These are phyloP conservation scores for Spondyliosoma cantharus DNA, from an alignment of 2,797 vertebrate genomes.

Conservation along the genomic window DNA sequence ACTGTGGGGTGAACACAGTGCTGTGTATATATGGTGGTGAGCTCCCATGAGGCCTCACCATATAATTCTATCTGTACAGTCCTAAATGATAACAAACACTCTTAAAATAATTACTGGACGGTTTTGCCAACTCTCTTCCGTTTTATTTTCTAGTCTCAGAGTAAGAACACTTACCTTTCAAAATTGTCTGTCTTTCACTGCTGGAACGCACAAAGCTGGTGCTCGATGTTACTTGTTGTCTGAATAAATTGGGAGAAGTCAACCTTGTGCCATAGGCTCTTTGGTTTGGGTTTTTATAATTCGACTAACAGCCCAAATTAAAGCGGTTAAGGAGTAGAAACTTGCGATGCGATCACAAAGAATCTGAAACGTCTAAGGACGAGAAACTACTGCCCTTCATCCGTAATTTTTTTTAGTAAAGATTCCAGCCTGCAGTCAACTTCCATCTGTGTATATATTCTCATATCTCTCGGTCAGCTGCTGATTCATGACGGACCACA, in stretches of 20 bases:
- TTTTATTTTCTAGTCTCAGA: slow-evolving; percentile 54
- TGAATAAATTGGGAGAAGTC: slow-evolving; percentile 75
- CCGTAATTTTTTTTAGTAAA: neutral
- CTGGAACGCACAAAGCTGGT: slow-evolving; percentile 75
- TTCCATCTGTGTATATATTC: slow-evolving; percentile 3
- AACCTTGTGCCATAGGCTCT: slow-evolving; percentile 43
- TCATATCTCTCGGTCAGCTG: neutral
- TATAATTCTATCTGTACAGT: slow-evolving; percentile 38
- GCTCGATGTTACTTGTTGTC: slow-evolving; percentile 65
- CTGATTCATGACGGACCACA: neutral
- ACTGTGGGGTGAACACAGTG: slow-evolving; percentile 54
- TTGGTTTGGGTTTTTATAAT: slow-evolving; percentile 31
- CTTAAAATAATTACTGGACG: neutral
- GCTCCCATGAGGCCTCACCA: slow-evolving; percentile 20
- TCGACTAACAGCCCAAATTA: neutral
- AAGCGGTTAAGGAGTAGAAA: slow-evolving; percentile 5
- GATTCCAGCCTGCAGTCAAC: neutral
- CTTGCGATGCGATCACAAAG: neutral
- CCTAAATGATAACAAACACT: slow-evolving; percentile 13
- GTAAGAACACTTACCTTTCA: slow-evolving; percentile 16
- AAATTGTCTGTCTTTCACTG: slow-evolving; percentile 65
- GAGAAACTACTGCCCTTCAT: neutral
- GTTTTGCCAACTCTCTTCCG: slow-evolving; percentile 54
- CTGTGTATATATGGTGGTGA: slow-evolving; percentile 46
- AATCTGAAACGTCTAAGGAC: neutral